Evolutionary conservation across 2,797 vertebrate species (phyloP).

Genomic region (Chanos chanos): DNA sequence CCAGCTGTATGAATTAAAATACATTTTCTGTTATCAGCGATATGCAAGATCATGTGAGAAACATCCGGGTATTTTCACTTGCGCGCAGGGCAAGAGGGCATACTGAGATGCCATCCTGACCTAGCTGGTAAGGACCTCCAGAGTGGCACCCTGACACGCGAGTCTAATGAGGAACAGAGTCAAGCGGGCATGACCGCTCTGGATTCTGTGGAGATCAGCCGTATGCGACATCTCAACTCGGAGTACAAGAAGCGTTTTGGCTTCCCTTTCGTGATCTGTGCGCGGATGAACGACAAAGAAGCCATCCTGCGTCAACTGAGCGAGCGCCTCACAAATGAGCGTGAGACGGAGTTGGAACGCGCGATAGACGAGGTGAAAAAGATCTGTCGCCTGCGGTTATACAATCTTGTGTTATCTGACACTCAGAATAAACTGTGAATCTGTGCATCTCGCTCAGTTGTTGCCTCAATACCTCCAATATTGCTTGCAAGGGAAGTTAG

Average conservation of each 20-base stretch:
- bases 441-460: no score
- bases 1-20: not conserved
- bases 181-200: constrained; percentile 68
- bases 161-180: constrained; percentile 74
- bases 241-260: constrained; percentile 75
- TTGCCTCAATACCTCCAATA: no score
- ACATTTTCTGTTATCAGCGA: no score
- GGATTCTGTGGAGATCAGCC: constrained; percentile 44
- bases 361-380: constrained; percentile 80
- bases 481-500: no score
- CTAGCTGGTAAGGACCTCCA: constrained; percentile 75
- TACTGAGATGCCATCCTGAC: constrained; percentile 81
- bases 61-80: not conserved
- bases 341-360: constrained; percentile 55
- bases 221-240: constrained; percentile 65
- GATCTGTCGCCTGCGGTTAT: constrained; percentile 73
- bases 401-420: constrained; percentile 46
- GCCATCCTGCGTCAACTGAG: constrained; percentile 62
- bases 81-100: constrained; percentile 76
- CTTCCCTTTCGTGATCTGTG: constrained; percentile 83
- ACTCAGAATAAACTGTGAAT: constrained; percentile 38
- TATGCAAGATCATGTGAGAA: no score
- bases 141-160: constrained; percentile 64
- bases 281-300: constrained; percentile 62
- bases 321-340: constrained; percentile 57